These are phyloP conservation scores for Orcinus orca DNA, from an alignment of 2,113 vertebrate genomes.

Conservation along the genomic window DNA sequence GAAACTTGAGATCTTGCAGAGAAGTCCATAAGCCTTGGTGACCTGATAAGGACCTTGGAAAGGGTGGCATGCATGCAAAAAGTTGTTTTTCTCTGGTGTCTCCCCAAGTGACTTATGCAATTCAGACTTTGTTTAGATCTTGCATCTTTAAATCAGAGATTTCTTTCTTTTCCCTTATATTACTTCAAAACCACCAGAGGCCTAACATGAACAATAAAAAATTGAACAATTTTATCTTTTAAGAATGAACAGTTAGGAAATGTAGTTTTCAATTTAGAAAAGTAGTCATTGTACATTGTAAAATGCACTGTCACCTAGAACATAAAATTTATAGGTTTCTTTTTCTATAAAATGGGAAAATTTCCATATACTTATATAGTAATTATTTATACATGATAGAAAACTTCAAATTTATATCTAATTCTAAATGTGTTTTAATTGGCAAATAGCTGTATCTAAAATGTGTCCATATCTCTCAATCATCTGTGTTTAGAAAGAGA, in stretches of 20 bases:
- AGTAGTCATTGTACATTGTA: not conserved
- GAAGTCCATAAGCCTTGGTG: not conserved
- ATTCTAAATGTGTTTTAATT: not conserved
- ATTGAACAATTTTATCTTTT: not conserved
- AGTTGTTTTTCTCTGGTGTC: too few relatives aligned
- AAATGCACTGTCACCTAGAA: not conserved
- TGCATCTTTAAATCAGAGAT: not conserved
- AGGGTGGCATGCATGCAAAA: accelerated
- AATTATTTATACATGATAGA: not conserved
- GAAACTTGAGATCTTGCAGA: not conserved
- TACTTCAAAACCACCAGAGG: not conserved
- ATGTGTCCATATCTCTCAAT: not conserved
- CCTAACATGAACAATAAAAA: not conserved
- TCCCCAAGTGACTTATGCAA: not conserved
- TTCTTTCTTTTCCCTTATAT: not conserved
- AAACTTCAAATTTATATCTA: not conserved
- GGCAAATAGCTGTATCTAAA: not conserved
- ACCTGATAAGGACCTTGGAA: not conserved
- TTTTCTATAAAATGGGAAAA: not conserved
- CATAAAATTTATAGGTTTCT: not conserved
- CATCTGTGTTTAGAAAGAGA: not conserved
- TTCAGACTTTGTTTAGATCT: not conserved
- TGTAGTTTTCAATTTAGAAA: not conserved
- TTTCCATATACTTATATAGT: not conserved
- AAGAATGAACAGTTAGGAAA: not conserved